Evolutionary conservation across 2,888 invertebrate species (phyloP).

Genomic region (Autographa gamma): DNA sequence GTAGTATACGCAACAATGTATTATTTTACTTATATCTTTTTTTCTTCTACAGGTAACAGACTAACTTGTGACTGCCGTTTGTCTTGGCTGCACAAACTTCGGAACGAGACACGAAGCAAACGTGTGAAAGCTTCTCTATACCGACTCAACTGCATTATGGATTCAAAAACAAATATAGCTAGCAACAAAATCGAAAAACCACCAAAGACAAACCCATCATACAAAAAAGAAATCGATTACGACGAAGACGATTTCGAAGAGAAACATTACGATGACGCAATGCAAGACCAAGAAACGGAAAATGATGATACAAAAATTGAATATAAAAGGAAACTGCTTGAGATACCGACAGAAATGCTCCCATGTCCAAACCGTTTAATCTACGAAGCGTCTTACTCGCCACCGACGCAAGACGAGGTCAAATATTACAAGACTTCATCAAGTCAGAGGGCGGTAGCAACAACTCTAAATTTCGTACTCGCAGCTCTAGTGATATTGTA

Average conservation of each 20-base stretch:
- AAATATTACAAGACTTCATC: slow-evolving; percentile 82
- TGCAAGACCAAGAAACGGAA: slow-evolving; percentile 82
- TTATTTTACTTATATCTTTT: slow-evolving; percentile 12
- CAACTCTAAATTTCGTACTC: slow-evolving; percentile 59
- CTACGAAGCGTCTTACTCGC: slow-evolving; percentile 78
- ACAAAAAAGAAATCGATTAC: slow-evolving; percentile 72
- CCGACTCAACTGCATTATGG: slow-evolving; percentile 92
- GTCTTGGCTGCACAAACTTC: slow-evolving; percentile 93
- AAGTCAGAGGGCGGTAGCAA: slow-evolving; percentile 55
- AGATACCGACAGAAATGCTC: slow-evolving; percentile 79
- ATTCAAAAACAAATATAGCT: slow-evolving; percentile 72
- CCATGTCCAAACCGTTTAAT: slow-evolving; percentile 80
- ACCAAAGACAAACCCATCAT: slow-evolving; percentile 59
- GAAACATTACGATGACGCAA: slow-evolving; percentile 78
- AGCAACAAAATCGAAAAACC: slow-evolving; percentile 68
- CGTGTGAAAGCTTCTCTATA: slow-evolving; percentile 91
- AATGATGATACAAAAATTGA: slow-evolving; percentile 74
- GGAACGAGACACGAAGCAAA: slow-evolving; percentile 92
- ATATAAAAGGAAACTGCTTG: slow-evolving; percentile 76
- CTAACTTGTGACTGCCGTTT: slow-evolving; percentile 95
- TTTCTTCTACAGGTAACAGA: slow-evolving; percentile 91
- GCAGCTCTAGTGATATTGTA: slow-evolving; percentile 67
- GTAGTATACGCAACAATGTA: background rate
- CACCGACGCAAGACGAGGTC: slow-evolving; percentile 85
- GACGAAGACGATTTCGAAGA: slow-evolving; percentile 78